Evolutionary conservation across 2,113 vertebrate species (phyloP), one percentile per base, ranked within the genome.

Genomic region (Cyanistes caeruleus): DNA sequence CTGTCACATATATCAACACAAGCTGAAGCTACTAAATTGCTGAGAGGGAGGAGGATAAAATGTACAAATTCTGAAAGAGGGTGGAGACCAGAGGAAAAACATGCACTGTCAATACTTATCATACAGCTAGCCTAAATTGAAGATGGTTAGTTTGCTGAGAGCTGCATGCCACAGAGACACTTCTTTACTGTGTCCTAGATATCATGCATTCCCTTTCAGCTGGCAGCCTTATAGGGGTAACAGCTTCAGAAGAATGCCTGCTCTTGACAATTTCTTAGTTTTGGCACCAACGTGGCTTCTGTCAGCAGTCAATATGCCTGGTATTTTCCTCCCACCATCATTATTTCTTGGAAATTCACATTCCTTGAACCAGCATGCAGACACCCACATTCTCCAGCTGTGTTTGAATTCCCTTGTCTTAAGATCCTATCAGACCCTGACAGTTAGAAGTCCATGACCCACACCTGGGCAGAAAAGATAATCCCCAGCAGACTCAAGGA

Each of bases 291-390:
- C 28, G 46, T 74, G 68, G 24, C 69, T 75, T 69, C 80, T 89
- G 62, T 93, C 81, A 90, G 31, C 46, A 83, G 72, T 84, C 94
- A 85, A 84, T 59, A 81, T 89, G 74, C 68, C 48, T 93, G 58
- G 72, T 81, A 95, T 84, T 91, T 93, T 91, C 95, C 89, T 93
- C 84, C 92, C 73, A 88, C 79, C 41, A 46, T 27, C 46, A 73
- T 94, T 79, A 84, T 86, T 95, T 95, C 95, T 96, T 93, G 84
- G 85, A 94, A 97, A 93, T 77, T 70, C 83, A 73, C 86, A 95
- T 85, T 97, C 87, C 52, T 96, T 96, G 86, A 64, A 91, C 53
- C 82, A 90, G 72, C 93, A 91, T 4, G n/a, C 77, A 90, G 83
- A 91, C 84, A 78, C 74, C 69, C 93, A 92, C 80, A 35, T 95